phyloP scores from a whole-genome alignment of 2,888 invertebrate genomes.

The Archaeoteleia sp. region DNA sequence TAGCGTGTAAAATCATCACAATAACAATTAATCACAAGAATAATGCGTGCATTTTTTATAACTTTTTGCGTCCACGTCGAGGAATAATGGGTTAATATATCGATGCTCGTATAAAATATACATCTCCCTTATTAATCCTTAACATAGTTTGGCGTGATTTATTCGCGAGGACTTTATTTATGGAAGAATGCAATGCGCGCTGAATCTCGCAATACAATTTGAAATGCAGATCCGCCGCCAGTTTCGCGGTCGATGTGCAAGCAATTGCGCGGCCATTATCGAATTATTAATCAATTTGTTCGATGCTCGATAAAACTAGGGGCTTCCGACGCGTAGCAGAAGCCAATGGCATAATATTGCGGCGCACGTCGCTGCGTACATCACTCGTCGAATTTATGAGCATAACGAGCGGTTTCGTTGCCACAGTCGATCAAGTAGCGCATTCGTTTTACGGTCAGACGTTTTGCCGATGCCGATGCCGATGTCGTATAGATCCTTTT shows the following conservation, averaged over 20 bases:
- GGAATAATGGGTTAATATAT: constrained; percentile 10
- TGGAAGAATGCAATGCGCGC: background rate
- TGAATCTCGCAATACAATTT: constrained; percentile 10
- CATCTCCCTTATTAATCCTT: constrained; percentile 5
- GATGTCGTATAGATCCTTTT: constrained; percentile 26
- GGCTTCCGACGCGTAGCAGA: constrained; percentile 3
- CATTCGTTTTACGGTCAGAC: constrained; percentile 44
- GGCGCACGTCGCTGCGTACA: constrained; percentile 20
- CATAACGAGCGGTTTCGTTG: constrained; percentile 48
- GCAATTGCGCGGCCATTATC: constrained; percentile 16
- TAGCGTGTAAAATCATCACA: too few relatives aligned
- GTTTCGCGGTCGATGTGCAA: constrained; percentile 7
- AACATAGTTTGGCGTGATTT: constrained; percentile 14
- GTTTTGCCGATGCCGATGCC: constrained; percentile 49
- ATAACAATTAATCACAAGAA: too few relatives aligned
- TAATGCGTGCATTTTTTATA: too few relatives aligned
- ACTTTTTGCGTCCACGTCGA: too few relatives aligned
- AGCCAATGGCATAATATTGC: constrained; percentile 6
- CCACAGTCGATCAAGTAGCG: constrained; percentile 28
- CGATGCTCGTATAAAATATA: constrained; percentile 12
- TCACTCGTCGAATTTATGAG: constrained; percentile 49
- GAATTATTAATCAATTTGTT: constrained; percentile 24
- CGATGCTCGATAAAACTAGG: constrained; percentile 1
- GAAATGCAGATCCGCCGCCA: constrained; percentile 17
- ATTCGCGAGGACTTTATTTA: constrained; percentile 10